Evolutionary conservation across 1,140 invertebrate genomes (phyloP).

Genomic region (Drosophila pruinosa): DNA sequence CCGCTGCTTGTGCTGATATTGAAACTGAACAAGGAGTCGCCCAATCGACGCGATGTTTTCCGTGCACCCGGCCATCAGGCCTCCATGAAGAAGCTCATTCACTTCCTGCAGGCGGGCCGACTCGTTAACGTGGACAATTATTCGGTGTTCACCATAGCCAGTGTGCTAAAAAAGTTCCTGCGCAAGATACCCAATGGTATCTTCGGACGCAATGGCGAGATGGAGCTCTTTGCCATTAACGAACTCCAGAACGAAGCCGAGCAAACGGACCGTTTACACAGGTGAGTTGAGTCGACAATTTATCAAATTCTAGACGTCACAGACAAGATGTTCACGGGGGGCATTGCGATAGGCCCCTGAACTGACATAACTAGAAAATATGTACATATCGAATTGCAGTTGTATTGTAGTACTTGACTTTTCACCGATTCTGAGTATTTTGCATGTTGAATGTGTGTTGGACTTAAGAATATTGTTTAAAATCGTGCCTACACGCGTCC

Average conservation of each 20-base stretch:
- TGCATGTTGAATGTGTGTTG: too few relatives aligned
- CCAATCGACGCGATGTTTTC: slow-evolving; percentile 95
- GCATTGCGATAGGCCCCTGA: not conserved
- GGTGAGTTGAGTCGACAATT: slow-evolving; percentile 85
- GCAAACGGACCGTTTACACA: slow-evolving; percentile 95
- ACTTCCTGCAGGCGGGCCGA: slow-evolving; percentile 96
- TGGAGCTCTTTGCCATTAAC: slow-evolving; percentile 94
- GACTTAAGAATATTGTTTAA: not conserved
- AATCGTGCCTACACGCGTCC: slow-evolving; percentile 18
- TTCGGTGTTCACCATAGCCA: slow-evolving; percentile 98
- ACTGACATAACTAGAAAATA: too few relatives aligned
- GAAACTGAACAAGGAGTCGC: slow-evolving; percentile 97
- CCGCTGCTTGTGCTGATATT: slow-evolving; percentile 94
- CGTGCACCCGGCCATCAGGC: slow-evolving; percentile 96
- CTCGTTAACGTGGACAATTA: slow-evolving; percentile 99
- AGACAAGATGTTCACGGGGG: not conserved
- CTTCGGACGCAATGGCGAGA: slow-evolving; percentile 95
- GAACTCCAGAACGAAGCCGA: slow-evolving; percentile 90
- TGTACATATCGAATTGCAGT: not conserved
- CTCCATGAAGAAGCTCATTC: slow-evolving; percentile 97
- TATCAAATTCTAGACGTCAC: not conserved
- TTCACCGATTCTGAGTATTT: not conserved
- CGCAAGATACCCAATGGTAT: slow-evolving; percentile 98
- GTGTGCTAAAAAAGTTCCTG: slow-evolving; percentile 98
- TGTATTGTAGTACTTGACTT: not conserved